phyloP scores from a whole-genome alignment of 2,113 vertebrate genomes.

The Ariopsis seemanni region DNA sequence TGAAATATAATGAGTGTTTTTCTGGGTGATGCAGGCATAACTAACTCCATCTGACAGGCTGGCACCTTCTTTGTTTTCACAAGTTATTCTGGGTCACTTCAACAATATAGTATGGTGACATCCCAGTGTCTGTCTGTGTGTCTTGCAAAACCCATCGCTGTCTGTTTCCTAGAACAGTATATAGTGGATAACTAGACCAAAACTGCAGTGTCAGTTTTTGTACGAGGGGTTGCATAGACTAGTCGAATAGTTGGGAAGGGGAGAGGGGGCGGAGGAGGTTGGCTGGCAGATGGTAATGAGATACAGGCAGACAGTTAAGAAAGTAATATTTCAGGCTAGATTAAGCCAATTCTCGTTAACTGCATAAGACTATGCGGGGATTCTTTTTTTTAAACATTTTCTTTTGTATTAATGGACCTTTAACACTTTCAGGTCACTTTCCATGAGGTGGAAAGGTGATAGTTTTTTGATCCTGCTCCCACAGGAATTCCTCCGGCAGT shows the following conservation, averaged over 20 bases:
- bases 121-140: background rate
- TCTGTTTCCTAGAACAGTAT: background rate
- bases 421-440: background rate
- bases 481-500: background rate
- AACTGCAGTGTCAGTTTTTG: background rate
- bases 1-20: conserved; percentile 20
- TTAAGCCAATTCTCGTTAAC: background rate
- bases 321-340: background rate
- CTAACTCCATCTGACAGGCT: conserved; percentile 59
- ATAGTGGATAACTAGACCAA: background rate
- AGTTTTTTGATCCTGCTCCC: background rate
- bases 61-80: conserved; percentile 54
- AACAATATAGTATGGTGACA: conserved; percentile 32
- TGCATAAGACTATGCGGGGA: background rate
- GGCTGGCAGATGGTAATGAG: background rate
- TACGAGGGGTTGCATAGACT: background rate
- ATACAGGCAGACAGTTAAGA: background rate
- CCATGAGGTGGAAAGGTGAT: background rate
- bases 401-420: background rate
- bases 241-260: background rate
- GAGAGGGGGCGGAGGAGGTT: background rate
- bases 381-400: too few relatives aligned
- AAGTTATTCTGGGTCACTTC: conserved; percentile 63
- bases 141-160: conserved; percentile 3
- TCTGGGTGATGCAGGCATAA: conserved; percentile 41